A percentile compares a stretch with the other conserved stretches of the same genome.
phyloP scores from a whole-genome alignment of 1,140 invertebrate species.

The Drosophila lacteicornis region DNA sequence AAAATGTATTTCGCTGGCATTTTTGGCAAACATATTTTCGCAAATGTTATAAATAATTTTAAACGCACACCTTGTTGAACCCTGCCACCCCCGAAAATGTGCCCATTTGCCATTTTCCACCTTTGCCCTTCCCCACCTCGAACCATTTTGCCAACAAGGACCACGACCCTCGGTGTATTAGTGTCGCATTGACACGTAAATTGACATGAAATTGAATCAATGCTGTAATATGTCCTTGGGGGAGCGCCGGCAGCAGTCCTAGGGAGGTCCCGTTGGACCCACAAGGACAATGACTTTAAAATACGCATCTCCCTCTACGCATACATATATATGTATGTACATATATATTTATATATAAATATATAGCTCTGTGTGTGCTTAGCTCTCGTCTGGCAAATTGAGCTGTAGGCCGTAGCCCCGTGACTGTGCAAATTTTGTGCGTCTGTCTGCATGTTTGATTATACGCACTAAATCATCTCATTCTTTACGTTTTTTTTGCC shows the following conservation, averaged over 20 bases:
- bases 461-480: constrained; percentile 76
- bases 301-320: constrained; percentile 27
- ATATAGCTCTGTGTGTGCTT: constrained; percentile 29
- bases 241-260: constrained; percentile 18
- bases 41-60: constrained; percentile 84
- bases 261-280: constrained; percentile 22
- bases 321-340: background rate
- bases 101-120: constrained; percentile 4
- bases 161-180: constrained; percentile 80
- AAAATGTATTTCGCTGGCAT: constrained; percentile 46
- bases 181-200: constrained; percentile 85
- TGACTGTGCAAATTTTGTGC: constrained; percentile 79
- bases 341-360: background rate
- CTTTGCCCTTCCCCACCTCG: background rate
- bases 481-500: constrained; percentile 41
- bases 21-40: constrained; percentile 77
- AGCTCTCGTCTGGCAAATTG: constrained; percentile 70
- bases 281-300: constrained; percentile 77
- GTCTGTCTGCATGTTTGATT: constrained; percentile 80
- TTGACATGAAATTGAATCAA: constrained; percentile 85
- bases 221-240: constrained; percentile 85
- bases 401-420: constrained; percentile 63
- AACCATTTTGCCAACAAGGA: constrained; percentile 32
- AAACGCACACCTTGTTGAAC: constrained; percentile 66
- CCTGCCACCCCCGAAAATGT: background rate